A percentile compares a stretch with the other conserved stretches of the same genome.
Conservation (phyloP, 2,888 invertebrate species). For the Crocallis elinguaria region DNA sequence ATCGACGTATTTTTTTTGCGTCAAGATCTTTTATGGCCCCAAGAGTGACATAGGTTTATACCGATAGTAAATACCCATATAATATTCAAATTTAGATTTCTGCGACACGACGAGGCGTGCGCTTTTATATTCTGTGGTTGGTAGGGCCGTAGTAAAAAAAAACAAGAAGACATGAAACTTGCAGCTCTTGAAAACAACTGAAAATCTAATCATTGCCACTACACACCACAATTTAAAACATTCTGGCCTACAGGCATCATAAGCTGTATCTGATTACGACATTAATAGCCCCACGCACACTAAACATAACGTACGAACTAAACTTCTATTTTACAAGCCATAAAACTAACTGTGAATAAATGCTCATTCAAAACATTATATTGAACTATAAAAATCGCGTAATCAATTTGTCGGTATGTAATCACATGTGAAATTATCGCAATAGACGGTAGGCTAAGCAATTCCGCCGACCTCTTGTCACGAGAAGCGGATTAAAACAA, state of each 20-base stretch:
- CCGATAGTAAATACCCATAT: too few species aligned
- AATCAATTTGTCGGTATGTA: conserved; percentile 51
- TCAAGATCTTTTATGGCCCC: too few species aligned
- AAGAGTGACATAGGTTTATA: too few species aligned
- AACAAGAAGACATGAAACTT: too few species aligned
- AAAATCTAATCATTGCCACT: background rate
- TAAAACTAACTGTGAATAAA: conserved; percentile 46
- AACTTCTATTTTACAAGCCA: conserved; percentile 42
- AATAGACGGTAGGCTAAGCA: conserved; percentile 67
- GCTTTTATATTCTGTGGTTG: too few species aligned
- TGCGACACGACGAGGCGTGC: too few species aligned
- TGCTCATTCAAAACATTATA: conserved; percentile 47
- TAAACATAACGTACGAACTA: conserved; percentile 38
- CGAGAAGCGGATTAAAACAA: conserved; percentile 83
- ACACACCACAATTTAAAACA: background rate
- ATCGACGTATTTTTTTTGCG: too few species aligned
- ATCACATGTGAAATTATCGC: conserved; percentile 47
- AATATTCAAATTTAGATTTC: too few species aligned
- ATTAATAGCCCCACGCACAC: conserved; percentile 29
- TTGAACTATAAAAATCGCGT: conserved; percentile 44
- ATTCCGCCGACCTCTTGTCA: conserved; percentile 72
- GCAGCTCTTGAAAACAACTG: too few species aligned
- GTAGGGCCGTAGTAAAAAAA: too few species aligned
- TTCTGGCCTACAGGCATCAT: background rate
- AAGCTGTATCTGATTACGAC: conserved; percentile 17